Evolutionary conservation across 2,797 vertebrate species (phyloP).

Genomic region (Hephaestus fuliginosus): DNA sequence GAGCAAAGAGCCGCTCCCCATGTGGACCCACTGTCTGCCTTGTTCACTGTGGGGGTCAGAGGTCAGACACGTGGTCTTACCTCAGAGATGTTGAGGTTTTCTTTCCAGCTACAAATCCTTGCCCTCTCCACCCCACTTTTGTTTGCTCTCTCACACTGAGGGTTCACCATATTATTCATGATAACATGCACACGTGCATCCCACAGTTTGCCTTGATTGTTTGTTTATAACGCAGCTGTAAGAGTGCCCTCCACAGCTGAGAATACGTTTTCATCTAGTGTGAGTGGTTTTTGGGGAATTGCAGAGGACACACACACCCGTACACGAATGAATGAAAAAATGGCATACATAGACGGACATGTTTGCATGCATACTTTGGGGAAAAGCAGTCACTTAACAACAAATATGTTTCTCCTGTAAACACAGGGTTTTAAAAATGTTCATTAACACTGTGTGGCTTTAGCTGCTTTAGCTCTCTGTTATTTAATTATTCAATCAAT

Average conservation of each 20-base stretch:
- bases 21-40: neutral
- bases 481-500: slow-evolving; percentile 17
- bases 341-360: neutral
- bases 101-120: neutral
- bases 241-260: neutral
- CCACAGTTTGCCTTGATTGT: neutral
- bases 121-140: neutral
- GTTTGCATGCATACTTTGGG: neutral
- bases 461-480: neutral
- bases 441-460: neutral
- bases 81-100: neutral
- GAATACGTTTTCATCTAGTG: neutral
- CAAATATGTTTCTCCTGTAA: neutral
- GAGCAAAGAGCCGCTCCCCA: neutral
- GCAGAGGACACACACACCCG: neutral
- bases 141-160: neutral
- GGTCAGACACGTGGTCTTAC: neutral
- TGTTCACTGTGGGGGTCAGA: slow-evolving; percentile 14
- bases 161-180: slow-evolving; percentile 16
- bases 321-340: slow-evolving; percentile 17
- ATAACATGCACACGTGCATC: neutral
- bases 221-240: slow-evolving; percentile 15
- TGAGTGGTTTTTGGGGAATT: neutral
- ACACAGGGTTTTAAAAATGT: neutral
- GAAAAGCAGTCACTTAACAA: neutral